These are phyloP conservation scores for Micromesistius poutassou DNA, from an alignment of 2,797 vertebrate genomes.

Conservation along the genomic window DNA sequence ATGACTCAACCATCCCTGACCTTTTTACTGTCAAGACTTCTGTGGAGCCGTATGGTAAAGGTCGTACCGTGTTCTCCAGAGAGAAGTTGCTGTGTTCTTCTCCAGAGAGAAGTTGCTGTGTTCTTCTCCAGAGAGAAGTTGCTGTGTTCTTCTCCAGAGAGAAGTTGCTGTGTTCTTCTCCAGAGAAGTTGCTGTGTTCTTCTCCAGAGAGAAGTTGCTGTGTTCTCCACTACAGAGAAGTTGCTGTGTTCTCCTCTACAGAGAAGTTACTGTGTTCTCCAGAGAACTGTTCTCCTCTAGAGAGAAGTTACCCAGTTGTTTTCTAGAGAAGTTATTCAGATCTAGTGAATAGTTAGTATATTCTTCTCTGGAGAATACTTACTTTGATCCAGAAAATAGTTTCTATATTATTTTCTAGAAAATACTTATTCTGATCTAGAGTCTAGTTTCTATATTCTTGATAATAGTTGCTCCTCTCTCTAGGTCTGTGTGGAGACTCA, in stretches of 20 bases:
- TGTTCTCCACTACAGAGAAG: too few species aligned
- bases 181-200: neutral
- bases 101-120: neutral
- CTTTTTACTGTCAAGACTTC: neutral
- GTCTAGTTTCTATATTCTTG: neutral
- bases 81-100: neutral
- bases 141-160: neutral
- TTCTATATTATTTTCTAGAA: neutral
- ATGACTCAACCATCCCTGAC: neutral
- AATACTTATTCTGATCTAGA: neutral
- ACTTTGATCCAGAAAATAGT: neutral
- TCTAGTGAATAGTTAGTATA: neutral
- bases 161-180: too few species aligned
- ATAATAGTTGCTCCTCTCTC: conserved; percentile 4
- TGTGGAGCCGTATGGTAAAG: neutral
- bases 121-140: neutral
- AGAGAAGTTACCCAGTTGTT: too few species aligned
- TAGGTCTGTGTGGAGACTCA: conserved; percentile 60
- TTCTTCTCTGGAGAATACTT: neutral
- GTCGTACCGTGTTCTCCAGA: neutral
- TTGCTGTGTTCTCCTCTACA: too few species aligned
- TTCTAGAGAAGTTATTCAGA: too few species aligned
- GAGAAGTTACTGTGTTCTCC: too few species aligned
- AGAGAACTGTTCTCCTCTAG: too few species aligned
- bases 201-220: neutral